Conservation (phyloP, 2,888 invertebrate species). For the Cheilosia grossa region DNA sequence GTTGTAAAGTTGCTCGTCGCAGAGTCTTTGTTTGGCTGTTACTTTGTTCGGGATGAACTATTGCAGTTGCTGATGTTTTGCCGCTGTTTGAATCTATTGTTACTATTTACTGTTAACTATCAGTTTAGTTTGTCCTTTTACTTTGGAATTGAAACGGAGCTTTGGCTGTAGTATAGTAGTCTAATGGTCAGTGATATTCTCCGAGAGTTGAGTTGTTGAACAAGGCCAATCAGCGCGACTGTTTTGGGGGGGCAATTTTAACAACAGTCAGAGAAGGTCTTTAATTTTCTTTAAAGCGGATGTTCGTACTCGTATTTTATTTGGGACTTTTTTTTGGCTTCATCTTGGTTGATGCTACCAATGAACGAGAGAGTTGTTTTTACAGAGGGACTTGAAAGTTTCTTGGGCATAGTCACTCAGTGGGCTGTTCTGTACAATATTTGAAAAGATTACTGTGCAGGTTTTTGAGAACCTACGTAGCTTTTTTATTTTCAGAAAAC, state of each 20-base stretch:
- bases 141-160: slow-evolving; percentile 24
- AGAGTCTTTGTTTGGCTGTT: slow-evolving; percentile 11
- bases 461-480: too few relatives aligned
- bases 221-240: background rate
- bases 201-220: background rate
- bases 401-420: too few relatives aligned
- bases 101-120: slow-evolving; percentile 33
- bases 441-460: too few relatives aligned
- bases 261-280: slow-evolving; percentile 29
- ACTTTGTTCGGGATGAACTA: slow-evolving; percentile 49
- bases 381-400: background rate
- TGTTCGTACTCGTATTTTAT: background rate
- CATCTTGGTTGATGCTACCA: background rate
- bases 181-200: slow-evolving; percentile 32
- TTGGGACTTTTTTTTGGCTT: background rate
- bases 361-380: background rate
- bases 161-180: slow-evolving; percentile 1
- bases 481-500: too few relatives aligned
- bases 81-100: slow-evolving; percentile 32
- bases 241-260: background rate
- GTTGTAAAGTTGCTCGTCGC: slow-evolving; percentile 29
- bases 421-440: too few relatives aligned
- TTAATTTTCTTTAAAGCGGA: background rate
- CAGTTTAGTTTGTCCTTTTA: slow-evolving; percentile 37
- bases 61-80: background rate